Evolutionary conservation across 2,888 invertebrate species (phyloP), one percentile per base, ranked within the genome.

Genomic region (Spilosoma lubricipeda): DNA sequence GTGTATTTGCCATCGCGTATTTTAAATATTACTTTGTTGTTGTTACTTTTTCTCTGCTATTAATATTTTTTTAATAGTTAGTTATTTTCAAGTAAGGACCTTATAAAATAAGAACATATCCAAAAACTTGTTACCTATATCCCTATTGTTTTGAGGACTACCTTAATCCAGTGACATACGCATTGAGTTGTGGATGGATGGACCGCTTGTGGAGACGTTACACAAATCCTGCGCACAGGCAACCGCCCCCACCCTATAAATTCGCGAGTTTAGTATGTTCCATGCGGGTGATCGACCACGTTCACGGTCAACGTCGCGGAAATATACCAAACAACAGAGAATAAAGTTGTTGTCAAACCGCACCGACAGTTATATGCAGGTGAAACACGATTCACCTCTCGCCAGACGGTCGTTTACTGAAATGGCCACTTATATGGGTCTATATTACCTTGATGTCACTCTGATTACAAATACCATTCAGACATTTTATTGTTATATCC

Each of bases 351-450:
- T 79, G 86, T 85, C 86, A 78, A 87, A 86, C 73, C 82, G 81
- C 82, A 79, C 75, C 86, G 89, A 91, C 94, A 92, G 92, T 93
- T 92, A 92, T 84, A 85, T 89, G 88, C 93, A 94, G 93, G 93
- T 94, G 93, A 93, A 89, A 90, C 86, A 86, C 90, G 90, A 94
- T 93, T 93, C 93, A 94, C 93, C 92, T 92, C 91, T 93, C 91
- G 88, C 78, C 89, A 88, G 87, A 86, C 90, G 91, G 92, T 92
- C 92, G 91, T 93, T 92, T 90, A 87, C 87, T 88, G 86, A 87
- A 91, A 90, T 88, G 85, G 85, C 82, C 86, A 89, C 90, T 89
- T 86, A 92, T 90, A 92, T 91, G 90, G 91, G 88, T 83, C 85
- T 88, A 86, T 78, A 91, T 90, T 65, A 59, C 71, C 90, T 88